Base-by-base conservation (phyloP, 2,888 invertebrate genomes). In the Erebia palarica region DNA sequence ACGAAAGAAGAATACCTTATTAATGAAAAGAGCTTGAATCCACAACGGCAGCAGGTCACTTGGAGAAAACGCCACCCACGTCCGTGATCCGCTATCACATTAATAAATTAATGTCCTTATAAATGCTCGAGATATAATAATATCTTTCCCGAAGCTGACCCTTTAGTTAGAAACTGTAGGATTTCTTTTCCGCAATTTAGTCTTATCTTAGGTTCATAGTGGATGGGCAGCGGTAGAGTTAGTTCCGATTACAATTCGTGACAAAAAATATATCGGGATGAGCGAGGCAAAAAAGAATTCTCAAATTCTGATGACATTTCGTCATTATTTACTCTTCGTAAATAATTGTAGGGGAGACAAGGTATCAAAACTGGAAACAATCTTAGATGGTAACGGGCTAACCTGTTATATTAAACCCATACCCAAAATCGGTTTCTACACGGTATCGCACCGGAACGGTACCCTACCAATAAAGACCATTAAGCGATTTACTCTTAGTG, bases 21-120 rank as follows among this genome's bases (percentile, higher is more conserved):
- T 21, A 63, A 63, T 63, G 63, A 63, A 21, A 63, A 21, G 49
- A 49, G 63, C 63, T 47, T 63, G 21, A 63, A 47, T 63, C 18
- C 21, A 21, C 63, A 14, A 49, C 47, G 63, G 47, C 21, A 63
- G 21, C 11, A 44, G 57, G 44, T 44, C 47, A 57, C 66, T 66
- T 65, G 42, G 13, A 66, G 8, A 44, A 11, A 14, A 18, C 14
- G 42, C 57, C 47, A n/a, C 55, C 44, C 44, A 18, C 44, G 27
- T 13, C 53, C 21, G 44, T 47, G 44, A 44, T 66, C 66, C 21
- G 21, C 57, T 66, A 66, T 66, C 66, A 66, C 66, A 47, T 66
- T 66, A 58, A 66, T 66, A 66, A 66, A 66, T 66, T 66, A 66
- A 66, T 47, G 66, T 66, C 66, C 58, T 66, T 57, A n/a, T n/a